Evolutionary conservation across 2,113 vertebrate species (phyloP).

Genomic region (Chrysemys picta): DNA sequence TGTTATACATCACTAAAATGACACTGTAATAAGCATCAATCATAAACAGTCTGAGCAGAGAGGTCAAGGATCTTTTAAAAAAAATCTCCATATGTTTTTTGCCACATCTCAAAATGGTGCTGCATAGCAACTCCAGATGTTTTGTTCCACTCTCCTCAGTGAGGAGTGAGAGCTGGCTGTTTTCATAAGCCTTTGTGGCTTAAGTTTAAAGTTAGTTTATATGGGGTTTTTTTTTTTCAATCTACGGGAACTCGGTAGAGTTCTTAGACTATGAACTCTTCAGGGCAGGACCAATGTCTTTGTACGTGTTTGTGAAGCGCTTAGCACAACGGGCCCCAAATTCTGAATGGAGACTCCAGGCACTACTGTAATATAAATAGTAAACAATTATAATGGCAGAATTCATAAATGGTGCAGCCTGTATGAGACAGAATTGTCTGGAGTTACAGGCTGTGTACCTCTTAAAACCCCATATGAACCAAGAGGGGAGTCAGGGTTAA

Average conservation of each 20-base stretch:
- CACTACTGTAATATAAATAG: neutral
- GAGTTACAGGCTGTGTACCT: neutral
- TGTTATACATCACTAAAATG: neutral
- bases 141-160: neutral
- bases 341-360: neutral
- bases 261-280: neutral
- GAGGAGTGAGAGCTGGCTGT: neutral
- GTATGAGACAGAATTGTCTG: neutral
- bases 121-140: neutral
- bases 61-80: neutral
- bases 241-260: neutral
- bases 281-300: neutral
- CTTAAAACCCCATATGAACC: neutral
- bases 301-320: neutral
- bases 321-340: neutral
- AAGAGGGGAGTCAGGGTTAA: neutral
- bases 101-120: neutral
- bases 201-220: neutral
- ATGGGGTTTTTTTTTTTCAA: neutral
- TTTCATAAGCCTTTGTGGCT: neutral
- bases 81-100: neutral
- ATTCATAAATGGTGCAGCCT: neutral
- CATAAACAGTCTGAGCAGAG: neutral
- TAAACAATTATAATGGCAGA: neutral
- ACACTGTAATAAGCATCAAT: neutral